These are phyloP conservation scores for Lordiphosa fenestrarum DNA, from an alignment of 2,888 invertebrate species.

Conservation along the genomic window DNA sequence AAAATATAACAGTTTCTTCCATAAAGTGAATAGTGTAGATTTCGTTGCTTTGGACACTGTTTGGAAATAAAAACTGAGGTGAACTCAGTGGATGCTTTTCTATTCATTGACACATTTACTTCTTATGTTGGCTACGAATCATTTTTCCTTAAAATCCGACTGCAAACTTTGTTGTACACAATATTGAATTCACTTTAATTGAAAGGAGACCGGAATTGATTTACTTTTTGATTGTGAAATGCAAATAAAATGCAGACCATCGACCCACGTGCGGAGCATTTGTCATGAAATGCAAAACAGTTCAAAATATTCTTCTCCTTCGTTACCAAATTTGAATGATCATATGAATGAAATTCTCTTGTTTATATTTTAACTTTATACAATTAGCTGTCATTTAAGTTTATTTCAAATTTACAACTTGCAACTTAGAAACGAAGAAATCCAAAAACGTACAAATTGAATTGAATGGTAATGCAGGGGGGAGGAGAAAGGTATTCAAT, in stretches of 20 bases:
- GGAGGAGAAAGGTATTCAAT: conserved; percentile 7
- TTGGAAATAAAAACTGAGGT: neutral
- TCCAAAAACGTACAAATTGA: conserved; percentile 11
- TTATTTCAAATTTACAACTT: conserved; percentile 51
- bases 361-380: conserved; percentile 50
- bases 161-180: neutral
- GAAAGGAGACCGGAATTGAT: conserved; percentile 1
- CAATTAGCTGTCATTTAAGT: conserved; percentile 54
- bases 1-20: too few species aligned
- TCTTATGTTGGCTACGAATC: too few species aligned
- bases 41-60: too few species aligned
- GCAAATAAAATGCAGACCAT: conserved; percentile 31
- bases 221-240: conserved; percentile 32
- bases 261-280: conserved; percentile 17
- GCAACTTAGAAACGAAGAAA: conserved; percentile 45
- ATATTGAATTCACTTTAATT: neutral
- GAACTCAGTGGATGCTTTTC: too few species aligned
- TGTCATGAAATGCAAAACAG: conserved; percentile 2
- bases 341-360: conserved; percentile 11
- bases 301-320: neutral
- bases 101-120: too few species aligned
- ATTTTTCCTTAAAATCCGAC: neutral
- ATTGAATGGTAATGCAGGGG: conserved; percentile 16
- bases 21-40: too few species aligned
- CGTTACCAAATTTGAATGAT: conserved; percentile 1